phyloP scores from a whole-genome alignment of 2,113 vertebrate genomes.

The Zosterops hypoxanthus region DNA sequence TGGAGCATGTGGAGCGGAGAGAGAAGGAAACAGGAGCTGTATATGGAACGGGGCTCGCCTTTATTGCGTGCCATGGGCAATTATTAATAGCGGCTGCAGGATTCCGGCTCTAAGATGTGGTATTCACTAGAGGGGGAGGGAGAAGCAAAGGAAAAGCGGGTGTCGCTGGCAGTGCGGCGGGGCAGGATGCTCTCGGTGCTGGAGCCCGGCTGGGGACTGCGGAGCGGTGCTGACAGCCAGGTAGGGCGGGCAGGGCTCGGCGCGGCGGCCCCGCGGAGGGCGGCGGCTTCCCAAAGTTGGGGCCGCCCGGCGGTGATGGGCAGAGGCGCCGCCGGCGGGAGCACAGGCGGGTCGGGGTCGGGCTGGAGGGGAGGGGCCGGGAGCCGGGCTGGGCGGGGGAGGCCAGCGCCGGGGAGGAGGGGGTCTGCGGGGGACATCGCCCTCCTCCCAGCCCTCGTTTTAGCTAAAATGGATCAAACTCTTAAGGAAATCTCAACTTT shows the following conservation, averaged over 20 bases:
- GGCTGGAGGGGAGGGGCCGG: not conserved
- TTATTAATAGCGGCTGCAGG: conserved; percentile 1
- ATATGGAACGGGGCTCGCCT: not conserved
- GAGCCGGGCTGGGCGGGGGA: not conserved
- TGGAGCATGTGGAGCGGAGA: not conserved
- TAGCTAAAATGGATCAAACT: not conserved
- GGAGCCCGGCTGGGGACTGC: not conserved
- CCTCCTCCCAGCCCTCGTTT: not conserved
- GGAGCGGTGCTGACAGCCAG: not conserved
- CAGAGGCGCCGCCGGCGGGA: not conserved
- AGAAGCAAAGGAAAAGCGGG: not conserved
- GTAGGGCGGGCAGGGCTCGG: not conserved
- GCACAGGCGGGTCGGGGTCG: not conserved
- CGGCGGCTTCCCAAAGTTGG: not conserved
- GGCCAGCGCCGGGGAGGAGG: not conserved
- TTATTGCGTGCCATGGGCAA: not conserved
- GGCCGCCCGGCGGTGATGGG: not conserved
- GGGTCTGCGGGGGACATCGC: not conserved
- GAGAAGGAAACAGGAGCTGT: not conserved
- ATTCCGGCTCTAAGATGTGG: not conserved
- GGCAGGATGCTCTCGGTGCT: not conserved
- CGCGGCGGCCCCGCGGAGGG: not conserved
- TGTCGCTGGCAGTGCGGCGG: not conserved
- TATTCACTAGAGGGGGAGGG: not conserved
- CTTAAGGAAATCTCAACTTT: not conserved